Evolutionary conservation across 1,140 invertebrate species (phyloP), one percentile per base, ranked within the genome.

Genomic region (Hyposmocoma kahamanoa): DNA sequence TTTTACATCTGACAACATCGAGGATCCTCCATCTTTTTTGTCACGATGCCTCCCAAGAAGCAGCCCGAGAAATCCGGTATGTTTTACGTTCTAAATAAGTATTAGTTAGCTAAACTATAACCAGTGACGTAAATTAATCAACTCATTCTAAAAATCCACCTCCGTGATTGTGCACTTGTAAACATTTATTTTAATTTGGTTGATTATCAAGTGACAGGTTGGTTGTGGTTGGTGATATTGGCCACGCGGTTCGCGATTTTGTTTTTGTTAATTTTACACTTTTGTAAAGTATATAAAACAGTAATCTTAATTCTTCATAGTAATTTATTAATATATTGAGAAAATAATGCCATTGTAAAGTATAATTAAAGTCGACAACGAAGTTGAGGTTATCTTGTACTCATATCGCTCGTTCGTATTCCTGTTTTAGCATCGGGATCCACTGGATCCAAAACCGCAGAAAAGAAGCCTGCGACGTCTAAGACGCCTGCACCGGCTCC

Each of bases 381-480:
- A 11, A 8, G 36, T 30, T 49, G 52, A 44, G 50, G 44, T 48
- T 19, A 15, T 44, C n/a, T n/a, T n/a, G n/a, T n/a, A n/a, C n/a
- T n/a, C n/a, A n/a, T n/a, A n/a, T n/a, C n/a, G 15, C 61, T 51
- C 19, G 32, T 36, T 36, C 32, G 18, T 36, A 17, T 17, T 36
- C 13, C 18, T 36, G 13, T 17, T 36, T 10, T 17, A 36, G 32
- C 32, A 15, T 36, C 46, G 76, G 76, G 67, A 46, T 70, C 79
- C 15, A 57, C 75, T 34, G 74, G 59, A 50, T 46, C 80, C 19
- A 91, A 91, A 58, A 73, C 89, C 38, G 88, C 89, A 36, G 91
- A 91, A 51, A 92, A 92, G 62, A 92, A 92, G 65, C 82, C 88
- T n/a, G 87, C 89, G 11, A 87, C 90, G 49, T 89, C 89, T 49